Conservation (phyloP, 2,113 vertebrate genomes). For the Leucosticte australis region DNA sequence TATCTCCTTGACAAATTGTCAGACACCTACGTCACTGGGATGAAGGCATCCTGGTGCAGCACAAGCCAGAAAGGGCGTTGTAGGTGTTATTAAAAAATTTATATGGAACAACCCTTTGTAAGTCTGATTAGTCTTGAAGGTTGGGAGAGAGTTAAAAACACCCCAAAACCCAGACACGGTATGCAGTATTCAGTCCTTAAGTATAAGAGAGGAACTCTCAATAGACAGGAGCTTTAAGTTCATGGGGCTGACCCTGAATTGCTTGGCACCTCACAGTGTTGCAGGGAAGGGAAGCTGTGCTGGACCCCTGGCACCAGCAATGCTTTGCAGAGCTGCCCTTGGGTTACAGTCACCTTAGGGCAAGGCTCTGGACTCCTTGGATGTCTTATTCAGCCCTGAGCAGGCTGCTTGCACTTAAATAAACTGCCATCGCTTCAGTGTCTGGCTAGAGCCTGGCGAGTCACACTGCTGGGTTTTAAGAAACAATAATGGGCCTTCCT, state of each 20-base stretch:
- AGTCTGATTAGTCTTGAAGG: not conserved
- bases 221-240: not conserved
- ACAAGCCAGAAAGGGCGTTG: not conserved
- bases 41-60: not conserved
- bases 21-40: constrained; percentile 63
- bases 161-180: not conserved
- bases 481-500: not conserved
- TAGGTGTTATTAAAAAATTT: not conserved
- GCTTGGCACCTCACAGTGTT: not conserved
- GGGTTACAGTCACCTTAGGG: not conserved
- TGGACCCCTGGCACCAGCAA: not conserved
- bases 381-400: not conserved
- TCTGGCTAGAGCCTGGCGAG: not conserved
- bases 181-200: not conserved
- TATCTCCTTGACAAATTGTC: constrained; percentile 68
- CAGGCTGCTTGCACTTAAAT: not conserved
- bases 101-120: not conserved
- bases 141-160: not conserved
- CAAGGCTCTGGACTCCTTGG: not conserved
- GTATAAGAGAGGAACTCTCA: not conserved
- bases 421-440: not conserved
- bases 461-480: not conserved
- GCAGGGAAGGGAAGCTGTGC: not conserved
- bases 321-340: not conserved
- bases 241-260: not conserved